These are phyloP conservation scores for Alosa sapidissima DNA, from an alignment of 2,797 vertebrate genomes.

Conservation along the genomic window DNA sequence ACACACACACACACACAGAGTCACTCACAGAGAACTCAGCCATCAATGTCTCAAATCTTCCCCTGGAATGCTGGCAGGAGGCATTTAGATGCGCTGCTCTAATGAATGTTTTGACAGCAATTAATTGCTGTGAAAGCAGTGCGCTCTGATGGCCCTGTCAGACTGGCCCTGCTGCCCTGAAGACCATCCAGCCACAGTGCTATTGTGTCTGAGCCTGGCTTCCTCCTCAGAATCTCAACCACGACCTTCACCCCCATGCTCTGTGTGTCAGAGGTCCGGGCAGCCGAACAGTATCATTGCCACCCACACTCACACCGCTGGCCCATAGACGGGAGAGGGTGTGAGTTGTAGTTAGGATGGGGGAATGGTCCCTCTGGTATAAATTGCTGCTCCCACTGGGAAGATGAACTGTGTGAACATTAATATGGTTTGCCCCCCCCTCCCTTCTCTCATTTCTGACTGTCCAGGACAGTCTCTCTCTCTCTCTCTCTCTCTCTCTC, in stretches of 20 bases:
- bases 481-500: neutral
- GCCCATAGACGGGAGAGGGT: neutral
- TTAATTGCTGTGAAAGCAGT: conserved; percentile 69
- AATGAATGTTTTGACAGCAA: conserved; percentile 73
- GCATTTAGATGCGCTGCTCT: conserved; percentile 61
- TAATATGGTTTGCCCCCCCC: conserved; percentile 23
- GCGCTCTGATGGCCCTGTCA: conserved; percentile 60
- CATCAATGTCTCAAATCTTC: conserved; percentile 54
- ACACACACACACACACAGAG: conserved; percentile 20
- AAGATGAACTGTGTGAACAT: conserved; percentile 8
- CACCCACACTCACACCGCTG: neutral
- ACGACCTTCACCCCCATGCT: neutral
- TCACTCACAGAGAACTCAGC: conserved; percentile 38
- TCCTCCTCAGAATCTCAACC: neutral
- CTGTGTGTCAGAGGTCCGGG: neutral
- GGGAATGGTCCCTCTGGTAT: neutral
- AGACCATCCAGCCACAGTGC: neutral
- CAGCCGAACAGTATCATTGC: neutral
- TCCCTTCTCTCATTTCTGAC: conserved; percentile 20
- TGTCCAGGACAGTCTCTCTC: conserved; percentile 1
- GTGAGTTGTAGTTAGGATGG: neutral
- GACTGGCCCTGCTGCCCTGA: conserved; percentile 43
- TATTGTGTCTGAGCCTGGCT: conserved; percentile 2
- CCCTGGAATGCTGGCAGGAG: conserved; percentile 58
- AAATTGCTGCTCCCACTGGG: neutral